phyloP scores from a whole-genome alignment of 2,797 vertebrate genomes.

The Falco peregrinus region DNA sequence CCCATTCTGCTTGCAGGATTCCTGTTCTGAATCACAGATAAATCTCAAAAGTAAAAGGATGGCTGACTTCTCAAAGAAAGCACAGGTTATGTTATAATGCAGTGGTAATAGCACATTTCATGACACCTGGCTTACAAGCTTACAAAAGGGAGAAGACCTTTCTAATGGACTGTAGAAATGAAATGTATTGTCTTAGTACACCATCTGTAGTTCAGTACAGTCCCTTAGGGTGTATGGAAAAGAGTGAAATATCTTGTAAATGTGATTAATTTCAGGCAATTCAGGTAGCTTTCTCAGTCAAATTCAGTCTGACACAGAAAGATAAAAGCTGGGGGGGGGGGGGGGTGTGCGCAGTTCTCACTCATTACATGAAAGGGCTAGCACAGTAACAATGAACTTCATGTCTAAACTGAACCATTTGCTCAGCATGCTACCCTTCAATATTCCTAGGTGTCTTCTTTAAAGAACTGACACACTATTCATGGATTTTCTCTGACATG shows the following conservation, averaged over 20 bases:
- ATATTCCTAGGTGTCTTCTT: constrained; percentile 27
- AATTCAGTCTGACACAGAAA: constrained; percentile 1
- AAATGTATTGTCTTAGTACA: background rate
- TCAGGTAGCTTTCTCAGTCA: background rate
- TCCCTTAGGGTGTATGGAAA: background rate
- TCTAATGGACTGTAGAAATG: background rate
- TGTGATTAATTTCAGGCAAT: constrained; percentile 12
- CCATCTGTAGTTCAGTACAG: background rate
- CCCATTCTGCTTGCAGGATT: background rate
- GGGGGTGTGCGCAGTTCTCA: background rate
- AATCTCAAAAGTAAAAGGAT: background rate
- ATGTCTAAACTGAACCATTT: constrained; percentile 23
- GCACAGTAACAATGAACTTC: background rate
- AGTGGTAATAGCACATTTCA: background rate
- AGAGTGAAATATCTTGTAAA: background rate
- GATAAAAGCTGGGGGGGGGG: background rate
- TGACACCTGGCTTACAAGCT: background rate
- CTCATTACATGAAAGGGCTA: constrained; percentile 5
- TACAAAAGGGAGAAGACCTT: background rate
- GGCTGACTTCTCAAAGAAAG: background rate
- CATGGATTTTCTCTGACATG: background rate
- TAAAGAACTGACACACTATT: constrained; percentile 17
- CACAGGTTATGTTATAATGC: background rate
- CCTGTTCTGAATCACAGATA: background rate
- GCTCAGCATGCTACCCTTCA: constrained; percentile 12